These are phyloP conservation scores for Zaprionus capensis DNA, from an alignment of 1,140 invertebrate species.

Conservation along the genomic window DNA sequence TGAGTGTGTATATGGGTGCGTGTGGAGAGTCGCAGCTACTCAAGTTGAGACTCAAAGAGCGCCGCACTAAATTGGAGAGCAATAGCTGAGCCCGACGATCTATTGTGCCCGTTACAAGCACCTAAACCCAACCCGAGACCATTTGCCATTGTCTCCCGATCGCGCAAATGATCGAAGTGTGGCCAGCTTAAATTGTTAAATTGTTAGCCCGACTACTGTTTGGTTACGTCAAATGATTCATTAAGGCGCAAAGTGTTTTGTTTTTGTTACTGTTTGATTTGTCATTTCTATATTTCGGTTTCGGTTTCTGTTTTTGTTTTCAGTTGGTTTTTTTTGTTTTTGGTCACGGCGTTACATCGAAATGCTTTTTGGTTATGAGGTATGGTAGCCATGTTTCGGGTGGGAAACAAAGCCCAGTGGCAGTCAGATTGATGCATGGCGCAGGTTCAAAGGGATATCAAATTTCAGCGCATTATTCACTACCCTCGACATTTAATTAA, in stretches of 20 bases:
- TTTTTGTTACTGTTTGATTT: conserved; percentile 36
- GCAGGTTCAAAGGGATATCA: conserved; percentile 25
- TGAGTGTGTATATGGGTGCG: conserved; percentile 5
- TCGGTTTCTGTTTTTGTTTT: conserved; percentile 1
- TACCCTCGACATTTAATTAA: background rate
- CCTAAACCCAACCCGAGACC: background rate
- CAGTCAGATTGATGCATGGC: conserved; percentile 18
- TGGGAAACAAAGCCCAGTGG: conserved; percentile 32
- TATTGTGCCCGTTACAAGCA: background rate
- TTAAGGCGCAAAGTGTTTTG: conserved; percentile 63
- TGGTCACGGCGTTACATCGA: conserved; percentile 52
- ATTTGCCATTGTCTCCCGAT: conserved; percentile 19
- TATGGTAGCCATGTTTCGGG: background rate
- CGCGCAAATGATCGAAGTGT: conserved; percentile 55
- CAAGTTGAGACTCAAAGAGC: conserved; percentile 57
- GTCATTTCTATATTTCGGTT: conserved; percentile 13
- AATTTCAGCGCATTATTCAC: background rate
- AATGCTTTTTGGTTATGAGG: conserved; percentile 57
- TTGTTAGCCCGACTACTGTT: conserved; percentile 74
- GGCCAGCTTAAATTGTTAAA: conserved; percentile 73
- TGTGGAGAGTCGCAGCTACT: conserved; percentile 11
- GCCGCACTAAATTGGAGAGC: conserved; percentile 52
- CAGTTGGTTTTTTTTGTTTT: background rate
- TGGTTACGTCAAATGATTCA: conserved; percentile 70
- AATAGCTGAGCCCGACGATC: conserved; percentile 25